These are phyloP conservation scores for Sycophila sp. DNA, from an alignment of 1,140 invertebrate genomes.

Conservation along the genomic window DNA sequence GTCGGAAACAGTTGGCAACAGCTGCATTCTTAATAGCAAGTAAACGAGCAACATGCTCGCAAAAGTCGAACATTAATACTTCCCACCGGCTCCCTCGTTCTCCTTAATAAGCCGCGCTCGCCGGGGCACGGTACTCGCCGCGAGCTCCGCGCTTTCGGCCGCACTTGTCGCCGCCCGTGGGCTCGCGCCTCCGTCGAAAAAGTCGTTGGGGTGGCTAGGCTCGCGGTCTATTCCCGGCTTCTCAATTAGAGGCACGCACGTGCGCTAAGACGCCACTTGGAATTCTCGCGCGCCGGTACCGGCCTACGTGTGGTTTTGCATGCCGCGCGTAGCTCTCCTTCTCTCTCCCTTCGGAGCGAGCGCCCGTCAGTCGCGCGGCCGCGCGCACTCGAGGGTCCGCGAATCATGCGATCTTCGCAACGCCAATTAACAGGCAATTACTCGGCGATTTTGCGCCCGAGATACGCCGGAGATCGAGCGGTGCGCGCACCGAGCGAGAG, in stretches of 20 bases:
- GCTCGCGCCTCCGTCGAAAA: not conserved
- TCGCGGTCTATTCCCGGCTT: not conserved
- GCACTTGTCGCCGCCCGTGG: not conserved
- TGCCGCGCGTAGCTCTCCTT: conserved; percentile 20
- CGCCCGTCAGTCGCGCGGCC: conserved; percentile 9
- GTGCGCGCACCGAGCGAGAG: not conserved
- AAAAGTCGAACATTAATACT: too few species aligned
- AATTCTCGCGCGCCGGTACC: not conserved
- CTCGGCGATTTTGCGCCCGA: conserved; percentile 48
- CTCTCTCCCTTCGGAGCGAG: conserved; percentile 30
- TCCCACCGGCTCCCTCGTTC: too few species aligned
- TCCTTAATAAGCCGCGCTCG: too few species aligned
- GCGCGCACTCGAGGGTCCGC: not conserved
- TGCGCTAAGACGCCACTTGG: not conserved
- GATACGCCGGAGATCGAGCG: not conserved
- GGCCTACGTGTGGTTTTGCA: conserved; percentile 31
- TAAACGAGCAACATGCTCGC: too few species aligned
- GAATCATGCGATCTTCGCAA: conserved; percentile 53
- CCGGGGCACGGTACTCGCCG: too few species aligned
- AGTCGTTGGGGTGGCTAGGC: not conserved
- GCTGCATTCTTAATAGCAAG: too few species aligned
- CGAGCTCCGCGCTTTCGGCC: not conserved
- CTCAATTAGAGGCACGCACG: conserved; percentile 6
- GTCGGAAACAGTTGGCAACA: too few species aligned
- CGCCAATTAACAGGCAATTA: conserved; percentile 54